A percentile compares a stretch with the other conserved stretches of the same genome.
These are phyloP conservation scores for Tetragonisca angustula DNA, from an alignment of 2,888 invertebrate species.

Conservation along the genomic window DNA sequence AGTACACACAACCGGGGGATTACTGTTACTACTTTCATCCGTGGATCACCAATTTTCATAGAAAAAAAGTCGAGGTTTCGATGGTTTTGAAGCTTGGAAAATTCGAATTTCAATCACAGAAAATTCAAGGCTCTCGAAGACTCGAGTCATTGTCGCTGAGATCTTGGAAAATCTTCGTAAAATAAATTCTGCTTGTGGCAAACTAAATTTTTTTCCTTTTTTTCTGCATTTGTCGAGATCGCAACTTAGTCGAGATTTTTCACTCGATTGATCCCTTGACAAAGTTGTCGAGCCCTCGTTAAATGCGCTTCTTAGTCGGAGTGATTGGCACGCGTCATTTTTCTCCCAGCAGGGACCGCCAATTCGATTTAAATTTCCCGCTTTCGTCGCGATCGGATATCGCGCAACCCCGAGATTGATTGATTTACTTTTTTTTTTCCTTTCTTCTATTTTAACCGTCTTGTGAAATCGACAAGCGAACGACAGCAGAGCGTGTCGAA, in stretches of 20 bases:
- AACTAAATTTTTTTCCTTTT: too few species aligned
- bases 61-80: too few species aligned
- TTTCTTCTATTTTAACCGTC: background rate
- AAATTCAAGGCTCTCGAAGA: background rate
- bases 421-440: background rate
- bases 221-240: too few species aligned
- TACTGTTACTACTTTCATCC: too few species aligned
- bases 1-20: too few species aligned
- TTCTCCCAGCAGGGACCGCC: background rate
- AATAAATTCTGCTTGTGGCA: background rate
- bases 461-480: background rate
- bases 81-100: background rate
- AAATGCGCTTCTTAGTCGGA: background rate
- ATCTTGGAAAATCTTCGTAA: background rate
- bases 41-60: too few species aligned
- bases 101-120: background rate
- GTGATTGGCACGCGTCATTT: slow-evolving; percentile 1
- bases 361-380: background rate
- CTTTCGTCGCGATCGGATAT: background rate
- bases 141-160: too few species aligned
- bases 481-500: background rate
- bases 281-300: too few species aligned
- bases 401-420: background rate
- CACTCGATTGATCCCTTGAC: slow-evolving; percentile 33
- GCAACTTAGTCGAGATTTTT: slow-evolving; percentile 1